Evolutionary conservation across 2,113 vertebrate species (phyloP).

Genomic region (Epinephelus moara): DNA sequence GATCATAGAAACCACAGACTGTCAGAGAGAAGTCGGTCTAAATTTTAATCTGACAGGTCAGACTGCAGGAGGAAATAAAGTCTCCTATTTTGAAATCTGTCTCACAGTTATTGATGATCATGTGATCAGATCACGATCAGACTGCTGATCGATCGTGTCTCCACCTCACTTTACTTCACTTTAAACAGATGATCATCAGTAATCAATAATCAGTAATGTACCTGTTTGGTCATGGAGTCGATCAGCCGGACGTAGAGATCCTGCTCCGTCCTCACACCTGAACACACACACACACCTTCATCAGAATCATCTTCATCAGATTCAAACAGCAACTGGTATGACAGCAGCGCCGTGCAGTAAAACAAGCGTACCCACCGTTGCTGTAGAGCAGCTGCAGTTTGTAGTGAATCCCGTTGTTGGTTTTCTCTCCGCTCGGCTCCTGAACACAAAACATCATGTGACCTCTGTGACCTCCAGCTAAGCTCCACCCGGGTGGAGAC

Average conservation of each 20-base stretch:
- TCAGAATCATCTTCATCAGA: too few species aligned
- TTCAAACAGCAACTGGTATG: too few species aligned
- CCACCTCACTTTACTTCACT: too few species aligned
- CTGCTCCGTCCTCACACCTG: slow-evolving; percentile 75
- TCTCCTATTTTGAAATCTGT: neutral
- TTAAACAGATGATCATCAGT: too few species aligned
- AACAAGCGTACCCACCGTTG: slow-evolving; percentile 63
- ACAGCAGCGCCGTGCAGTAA: neutral
- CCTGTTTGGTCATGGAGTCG: slow-evolving; percentile 79
- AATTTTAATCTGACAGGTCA: neutral
- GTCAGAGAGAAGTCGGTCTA: neutral
- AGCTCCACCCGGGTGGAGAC: neutral
- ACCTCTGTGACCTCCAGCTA: neutral
- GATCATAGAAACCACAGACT: too few species aligned
- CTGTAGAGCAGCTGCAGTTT: slow-evolving; percentile 79
- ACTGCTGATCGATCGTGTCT: too few species aligned
- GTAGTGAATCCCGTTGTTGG: slow-evolving; percentile 81
- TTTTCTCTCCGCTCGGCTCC: slow-evolving; percentile 77
- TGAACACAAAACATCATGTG: slow-evolving; percentile 40
- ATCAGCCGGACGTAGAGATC: slow-evolving; percentile 75
- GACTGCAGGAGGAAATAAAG: neutral
- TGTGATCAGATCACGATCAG: too few species aligned
- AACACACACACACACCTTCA: slow-evolving; percentile 1
- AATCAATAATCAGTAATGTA: slow-evolving; percentile 14
- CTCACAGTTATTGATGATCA: too few species aligned